Conservation (phyloP, 2,797 vertebrate genomes). For the Notolabrus celidotus region DNA sequence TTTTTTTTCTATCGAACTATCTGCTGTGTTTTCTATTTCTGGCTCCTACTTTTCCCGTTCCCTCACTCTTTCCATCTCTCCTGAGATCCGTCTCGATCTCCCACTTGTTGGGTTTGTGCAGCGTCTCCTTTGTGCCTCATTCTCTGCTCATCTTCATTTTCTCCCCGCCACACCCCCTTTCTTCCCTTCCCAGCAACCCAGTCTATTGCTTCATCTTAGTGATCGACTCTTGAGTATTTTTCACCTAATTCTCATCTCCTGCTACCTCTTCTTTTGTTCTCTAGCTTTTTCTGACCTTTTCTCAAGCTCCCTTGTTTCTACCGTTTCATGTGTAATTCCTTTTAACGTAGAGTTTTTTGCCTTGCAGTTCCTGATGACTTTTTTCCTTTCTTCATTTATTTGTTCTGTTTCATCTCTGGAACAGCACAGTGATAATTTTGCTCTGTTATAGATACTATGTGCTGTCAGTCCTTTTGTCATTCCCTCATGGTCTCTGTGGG, state of each 20-base stretch:
- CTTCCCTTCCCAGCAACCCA: constrained; percentile 21
- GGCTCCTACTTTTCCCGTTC: constrained; percentile 53
- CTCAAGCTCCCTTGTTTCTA: neutral
- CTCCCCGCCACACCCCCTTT: constrained; percentile 27
- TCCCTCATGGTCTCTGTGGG: constrained; percentile 18
- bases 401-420: constrained; percentile 13
- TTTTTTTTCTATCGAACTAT: constrained; percentile 35
- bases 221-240: constrained; percentile 18
- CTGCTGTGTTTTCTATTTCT: constrained; percentile 65
- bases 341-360: constrained; percentile 6
- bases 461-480: constrained; percentile 32
- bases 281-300: constrained; percentile 5
- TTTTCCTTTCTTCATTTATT: neutral
- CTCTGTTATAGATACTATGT: constrained; percentile 33
- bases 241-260: constrained; percentile 8
- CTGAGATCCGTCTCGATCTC: constrained; percentile 48
- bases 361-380: constrained; percentile 18
- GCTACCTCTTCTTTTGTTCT: no score
- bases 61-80: constrained; percentile 34
- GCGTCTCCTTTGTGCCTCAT: constrained; percentile 32
- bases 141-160: constrained; percentile 46
- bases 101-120: constrained; percentile 53
- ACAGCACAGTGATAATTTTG: constrained; percentile 31
- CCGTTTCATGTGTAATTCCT: neutral
- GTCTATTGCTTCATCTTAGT: constrained; percentile 24